A percentile compares a stretch with the other conserved stretches of the same genome.
These are phyloP conservation scores for Lasioglossum albipes DNA, from an alignment of 1,140 invertebrate genomes.

Conservation along the genomic window DNA sequence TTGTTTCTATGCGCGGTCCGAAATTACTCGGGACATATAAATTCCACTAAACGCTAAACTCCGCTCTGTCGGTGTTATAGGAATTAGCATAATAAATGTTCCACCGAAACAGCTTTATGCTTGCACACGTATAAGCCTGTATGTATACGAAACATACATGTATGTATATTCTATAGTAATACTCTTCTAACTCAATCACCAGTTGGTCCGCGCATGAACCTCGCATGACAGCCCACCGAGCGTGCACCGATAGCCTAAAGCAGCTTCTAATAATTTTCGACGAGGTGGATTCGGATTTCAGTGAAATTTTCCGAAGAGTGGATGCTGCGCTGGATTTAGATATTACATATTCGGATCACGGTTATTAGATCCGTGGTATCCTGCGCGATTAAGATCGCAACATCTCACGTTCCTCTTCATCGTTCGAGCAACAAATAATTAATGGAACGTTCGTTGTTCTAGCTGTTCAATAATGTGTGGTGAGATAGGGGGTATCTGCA, in stretches of 20 bases:
- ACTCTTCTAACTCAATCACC: not conserved
- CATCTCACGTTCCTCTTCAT: no score
- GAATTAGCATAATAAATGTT: conserved; percentile 7
- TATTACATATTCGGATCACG: no score
- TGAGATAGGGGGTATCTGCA: no score
- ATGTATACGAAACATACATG: no score
- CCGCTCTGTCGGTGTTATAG: not conserved
- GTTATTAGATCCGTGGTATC: no score
- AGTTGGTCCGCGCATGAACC: not conserved
- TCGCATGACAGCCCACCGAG: not conserved
- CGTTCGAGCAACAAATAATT: no score
- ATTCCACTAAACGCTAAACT: not conserved
- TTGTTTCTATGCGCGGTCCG: not conserved
- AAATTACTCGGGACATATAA: not conserved
- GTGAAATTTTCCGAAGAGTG: not conserved
- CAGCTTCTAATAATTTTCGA: not conserved
- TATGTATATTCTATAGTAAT: not conserved
- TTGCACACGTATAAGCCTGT: no score
- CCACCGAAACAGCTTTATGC: not conserved
- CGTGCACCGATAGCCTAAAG: not conserved
- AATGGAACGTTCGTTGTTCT: no score
- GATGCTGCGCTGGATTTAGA: not conserved
- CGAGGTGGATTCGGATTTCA: not conserved
- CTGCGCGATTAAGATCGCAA: no score
- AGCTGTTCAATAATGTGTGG: no score